Base-by-base conservation (phyloP, 2,888 invertebrate genomes). In the Lepidocyrtoides sp. region DNA sequence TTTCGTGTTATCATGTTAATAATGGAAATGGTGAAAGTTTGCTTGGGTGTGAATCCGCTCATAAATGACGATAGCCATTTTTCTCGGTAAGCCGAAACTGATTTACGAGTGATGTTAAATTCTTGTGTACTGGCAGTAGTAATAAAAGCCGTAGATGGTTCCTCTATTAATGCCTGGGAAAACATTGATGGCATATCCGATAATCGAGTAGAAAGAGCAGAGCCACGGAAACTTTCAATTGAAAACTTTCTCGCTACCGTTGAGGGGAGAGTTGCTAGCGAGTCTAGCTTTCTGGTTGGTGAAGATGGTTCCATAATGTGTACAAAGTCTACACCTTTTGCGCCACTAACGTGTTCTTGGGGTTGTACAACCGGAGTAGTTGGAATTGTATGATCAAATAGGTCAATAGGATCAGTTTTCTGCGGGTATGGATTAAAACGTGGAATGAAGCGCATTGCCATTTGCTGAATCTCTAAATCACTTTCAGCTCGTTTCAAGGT, bases 1-100 rank as follows among this genome's bases (percentile, higher is more conserved):
- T 82, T 87, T 10, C 86, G 63, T 1, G 83, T 91, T 2, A 92
- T 87, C 79, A 89, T 91, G 48, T 92, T 92, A 0, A 85, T 84
- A 26, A 92, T 90, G n/a, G 81, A 60, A 26, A 92, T 60, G 5
- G 82, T 66, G 17, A 92, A 87, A 3, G 90, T 90, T 26, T 77
- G n/a, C 54, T 66, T 84, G 1, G 90, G 90, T 20, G 54, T 79
- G 23, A 48, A 77, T 4, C 90, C 90, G 54, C 63, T 84, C 84
- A 90, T 75, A n/a, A 54, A 90, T 0, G 20, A 3, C 0, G 36
- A 12, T 4, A 90, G 60, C 90, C 90, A 90, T 14, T 84, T 84
- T 10, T 77, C 48, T 7, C 77, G 36, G 32, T 69, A 90, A 0
- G 36, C 48, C 0, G 63, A n/a, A 4, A 81, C 54, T 0, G 90